Conservation (phyloP, 2,797 vertebrate species). For the Alauda arvensis region DNA sequence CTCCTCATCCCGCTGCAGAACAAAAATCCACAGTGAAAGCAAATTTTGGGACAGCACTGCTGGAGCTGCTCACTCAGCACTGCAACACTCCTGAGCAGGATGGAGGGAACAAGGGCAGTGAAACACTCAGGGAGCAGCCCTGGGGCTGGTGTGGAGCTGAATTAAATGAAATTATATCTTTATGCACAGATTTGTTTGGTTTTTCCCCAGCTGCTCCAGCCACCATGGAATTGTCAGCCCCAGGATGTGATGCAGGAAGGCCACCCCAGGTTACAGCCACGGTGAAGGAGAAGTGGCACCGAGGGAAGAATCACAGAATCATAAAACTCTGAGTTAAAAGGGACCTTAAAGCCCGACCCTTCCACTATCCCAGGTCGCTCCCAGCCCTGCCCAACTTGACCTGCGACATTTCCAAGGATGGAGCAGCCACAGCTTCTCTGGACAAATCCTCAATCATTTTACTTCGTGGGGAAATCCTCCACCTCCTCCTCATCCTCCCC, state of each 20-base stretch:
- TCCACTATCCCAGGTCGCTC: background rate
- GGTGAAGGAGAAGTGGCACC: background rate
- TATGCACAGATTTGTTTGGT: background rate
- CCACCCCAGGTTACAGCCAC: background rate
- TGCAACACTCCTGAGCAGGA: background rate
- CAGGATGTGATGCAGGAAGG: background rate
- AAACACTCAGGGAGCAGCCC: background rate
- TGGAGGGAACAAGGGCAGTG: background rate
- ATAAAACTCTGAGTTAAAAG: background rate
- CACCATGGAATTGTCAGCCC: background rate
- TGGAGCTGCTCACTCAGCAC: background rate
- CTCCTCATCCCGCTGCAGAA: background rate
- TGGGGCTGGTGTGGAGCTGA: too few relatives aligned
- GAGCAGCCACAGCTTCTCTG: background rate
- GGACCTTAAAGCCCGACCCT: background rate
- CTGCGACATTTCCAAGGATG: background rate
- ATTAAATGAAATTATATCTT: background rate
- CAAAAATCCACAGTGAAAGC: background rate
- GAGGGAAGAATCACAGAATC: too few relatives aligned
- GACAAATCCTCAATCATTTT: background rate
- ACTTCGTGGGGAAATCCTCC: background rate
- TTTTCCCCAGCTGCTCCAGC: background rate
- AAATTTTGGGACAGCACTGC: background rate
- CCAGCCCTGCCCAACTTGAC: background rate
- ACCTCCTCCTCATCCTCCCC: background rate